phyloP scores from a whole-genome alignment of 2,797 vertebrate species.

The Morus bassanus region DNA sequence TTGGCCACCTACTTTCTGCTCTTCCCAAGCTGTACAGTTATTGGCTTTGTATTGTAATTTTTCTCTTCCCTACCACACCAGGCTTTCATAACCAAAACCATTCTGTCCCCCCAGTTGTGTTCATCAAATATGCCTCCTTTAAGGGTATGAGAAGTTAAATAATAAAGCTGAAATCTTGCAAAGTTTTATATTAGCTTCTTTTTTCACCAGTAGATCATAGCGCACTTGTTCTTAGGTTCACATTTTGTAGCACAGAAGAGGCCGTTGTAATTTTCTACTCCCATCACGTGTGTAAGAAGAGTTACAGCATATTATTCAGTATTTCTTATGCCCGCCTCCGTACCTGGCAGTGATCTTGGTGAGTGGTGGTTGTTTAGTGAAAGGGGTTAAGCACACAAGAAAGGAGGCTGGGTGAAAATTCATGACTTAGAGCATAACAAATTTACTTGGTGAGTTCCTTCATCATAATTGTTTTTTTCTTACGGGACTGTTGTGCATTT shows the following conservation, averaged over 20 bases:
- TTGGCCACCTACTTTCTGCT: not conserved
- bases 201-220: not conserved
- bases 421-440: not conserved
- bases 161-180: not conserved
- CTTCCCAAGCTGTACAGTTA: not conserved
- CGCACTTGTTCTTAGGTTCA: not conserved
- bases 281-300: accelerated
- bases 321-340: not conserved
- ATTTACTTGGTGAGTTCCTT: not conserved
- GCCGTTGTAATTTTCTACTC: not conserved
- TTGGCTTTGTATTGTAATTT: not conserved
- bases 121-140: not conserved
- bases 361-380: not conserved
- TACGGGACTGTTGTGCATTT: not conserved
- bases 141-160: not conserved
- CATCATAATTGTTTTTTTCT: not conserved
- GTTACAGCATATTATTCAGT: not conserved
- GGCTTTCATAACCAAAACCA: not conserved
- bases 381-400: not conserved
- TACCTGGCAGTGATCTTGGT: not conserved
- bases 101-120: not conserved
- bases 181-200: not conserved
- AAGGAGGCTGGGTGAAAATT: not conserved
- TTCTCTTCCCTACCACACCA: not conserved
- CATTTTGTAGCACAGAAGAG: not conserved